Percentiles rank a stretch among this genome's conserved stretches.
phyloP scores from a whole-genome alignment of 1,140 invertebrate genomes.

The Grapholita molesta region DNA sequence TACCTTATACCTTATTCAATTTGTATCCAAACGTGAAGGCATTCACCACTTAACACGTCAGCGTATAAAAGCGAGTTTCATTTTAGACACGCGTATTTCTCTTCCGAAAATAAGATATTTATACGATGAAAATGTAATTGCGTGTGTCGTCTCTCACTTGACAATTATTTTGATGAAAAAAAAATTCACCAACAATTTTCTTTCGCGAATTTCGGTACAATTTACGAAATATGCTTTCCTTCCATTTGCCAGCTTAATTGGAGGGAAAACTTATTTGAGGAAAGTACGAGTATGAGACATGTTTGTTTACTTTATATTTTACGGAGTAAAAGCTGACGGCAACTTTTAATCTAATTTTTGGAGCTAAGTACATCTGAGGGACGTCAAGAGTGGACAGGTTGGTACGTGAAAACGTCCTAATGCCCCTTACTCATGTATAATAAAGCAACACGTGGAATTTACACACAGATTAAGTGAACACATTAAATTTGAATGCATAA shows the following conservation, averaged over 20 bases:
- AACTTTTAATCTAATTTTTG: neutral
- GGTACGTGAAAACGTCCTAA: neutral
- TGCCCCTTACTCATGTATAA: neutral
- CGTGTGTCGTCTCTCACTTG: constrained; percentile 34
- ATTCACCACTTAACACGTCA: neutral
- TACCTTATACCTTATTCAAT: constrained; percentile 6
- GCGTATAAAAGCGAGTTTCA: constrained; percentile 6
- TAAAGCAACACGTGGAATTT: neutral
- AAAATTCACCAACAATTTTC: constrained; percentile 29
- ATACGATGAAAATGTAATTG: constrained; percentile 46
- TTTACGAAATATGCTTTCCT: constrained; percentile 5
- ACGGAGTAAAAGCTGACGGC: neutral
- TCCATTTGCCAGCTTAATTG: constrained; percentile 8
- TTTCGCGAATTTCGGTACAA: neutral
- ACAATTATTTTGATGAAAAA: constrained; percentile 44
- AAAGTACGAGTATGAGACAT: neutral
- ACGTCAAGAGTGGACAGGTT: neutral
- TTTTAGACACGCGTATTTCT: constrained; percentile 34
- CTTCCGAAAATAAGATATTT: constrained; percentile 38
- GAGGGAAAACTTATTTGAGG: constrained; percentile 1
- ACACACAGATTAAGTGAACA: neutral
- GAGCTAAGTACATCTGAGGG: neutral
- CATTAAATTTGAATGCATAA: neutral
- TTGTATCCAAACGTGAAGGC: neutral
- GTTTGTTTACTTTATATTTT: neutral